Evolutionary conservation across 2,888 invertebrate genomes (phyloP).

Genomic region (Drosophila anomalipes): DNA sequence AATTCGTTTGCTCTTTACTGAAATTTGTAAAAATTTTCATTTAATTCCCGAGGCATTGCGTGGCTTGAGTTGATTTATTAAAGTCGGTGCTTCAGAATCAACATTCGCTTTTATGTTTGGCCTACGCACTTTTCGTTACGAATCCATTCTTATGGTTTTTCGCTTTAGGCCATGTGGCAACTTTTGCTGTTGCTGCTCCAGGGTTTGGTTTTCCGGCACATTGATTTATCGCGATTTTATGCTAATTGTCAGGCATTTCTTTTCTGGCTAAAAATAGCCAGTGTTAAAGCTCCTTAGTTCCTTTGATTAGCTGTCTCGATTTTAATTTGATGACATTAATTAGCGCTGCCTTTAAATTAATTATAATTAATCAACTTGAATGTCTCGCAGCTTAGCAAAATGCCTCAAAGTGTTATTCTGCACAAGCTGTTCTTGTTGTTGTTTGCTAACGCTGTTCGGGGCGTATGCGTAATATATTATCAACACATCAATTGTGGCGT

Average conservation of each 20-base stretch:
- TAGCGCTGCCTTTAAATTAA: conserved; percentile 59
- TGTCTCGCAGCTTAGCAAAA: conserved; percentile 7
- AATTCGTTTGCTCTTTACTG: conserved; percentile 26
- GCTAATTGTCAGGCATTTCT: conserved; percentile 68
- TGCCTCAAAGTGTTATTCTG: conserved; percentile 15
- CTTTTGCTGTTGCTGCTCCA: not conserved
- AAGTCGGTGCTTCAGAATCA: conserved; percentile 21
- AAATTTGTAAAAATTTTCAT: conserved; percentile 24
- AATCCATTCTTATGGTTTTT: conserved; percentile 36
- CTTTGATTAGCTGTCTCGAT: conserved; percentile 44
- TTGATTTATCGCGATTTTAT: conserved; percentile 73
- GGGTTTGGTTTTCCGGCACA: conserved; percentile 21
- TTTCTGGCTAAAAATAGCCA: conserved; percentile 58
- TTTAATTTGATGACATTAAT: conserved; percentile 51
- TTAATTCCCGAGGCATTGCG: conserved; percentile 23
- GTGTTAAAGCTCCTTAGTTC: conserved; percentile 12
- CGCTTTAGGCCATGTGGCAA: conserved; percentile 15
- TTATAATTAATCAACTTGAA: conserved; percentile 60
- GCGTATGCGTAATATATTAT: conserved; percentile 58
- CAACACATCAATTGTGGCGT: conserved; percentile 44
- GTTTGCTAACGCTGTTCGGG: conserved; percentile 4
- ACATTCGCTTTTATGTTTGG: conserved; percentile 33
- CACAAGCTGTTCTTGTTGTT: conserved; percentile 2
- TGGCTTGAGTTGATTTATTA: conserved; percentile 68
- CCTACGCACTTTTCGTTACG: conserved; percentile 40